Evolutionary conservation across 2,888 invertebrate genomes (phyloP).

Genomic region (Taphrorychus bicolor): DNA sequence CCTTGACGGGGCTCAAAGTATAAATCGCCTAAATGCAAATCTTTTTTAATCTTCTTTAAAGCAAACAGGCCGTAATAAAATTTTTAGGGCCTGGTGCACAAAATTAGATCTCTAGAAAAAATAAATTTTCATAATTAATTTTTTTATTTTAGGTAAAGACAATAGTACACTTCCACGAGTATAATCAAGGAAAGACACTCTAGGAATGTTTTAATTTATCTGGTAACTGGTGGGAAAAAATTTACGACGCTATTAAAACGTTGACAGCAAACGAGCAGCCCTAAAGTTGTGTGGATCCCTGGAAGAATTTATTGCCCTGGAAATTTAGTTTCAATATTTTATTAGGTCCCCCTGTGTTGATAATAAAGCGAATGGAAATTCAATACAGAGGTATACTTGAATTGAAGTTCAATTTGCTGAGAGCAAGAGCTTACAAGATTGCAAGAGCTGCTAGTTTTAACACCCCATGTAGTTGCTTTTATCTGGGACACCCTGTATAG

Average conservation of each 20-base stretch:
- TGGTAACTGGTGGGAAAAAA: constrained; percentile 49
- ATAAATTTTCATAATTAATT: constrained; percentile 47
- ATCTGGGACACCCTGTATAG: too few relatives aligned
- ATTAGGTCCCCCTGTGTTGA: too few relatives aligned
- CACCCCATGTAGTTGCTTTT: too few relatives aligned
- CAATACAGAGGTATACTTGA: too few relatives aligned
- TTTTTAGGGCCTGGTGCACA: constrained; percentile 44
- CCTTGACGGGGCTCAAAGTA: constrained; percentile 47
- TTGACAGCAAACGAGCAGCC: constrained; percentile 49
- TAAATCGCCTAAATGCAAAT: constrained; percentile 53
- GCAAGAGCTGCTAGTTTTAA: too few relatives aligned
- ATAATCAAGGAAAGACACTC: too few relatives aligned
- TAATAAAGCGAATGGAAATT: too few relatives aligned
- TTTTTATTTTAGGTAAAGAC: constrained; percentile 6
- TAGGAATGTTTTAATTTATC: not conserved
- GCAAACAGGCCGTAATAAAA: constrained; percentile 52
- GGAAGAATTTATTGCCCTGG: constrained; percentile 3
- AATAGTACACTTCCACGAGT: too few relatives aligned
- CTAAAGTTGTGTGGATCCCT: constrained; percentile 1
- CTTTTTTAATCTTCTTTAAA: constrained; percentile 54
- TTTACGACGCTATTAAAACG: constrained; percentile 56
- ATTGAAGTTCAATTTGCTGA: too few relatives aligned
- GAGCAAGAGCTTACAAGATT: too few relatives aligned
- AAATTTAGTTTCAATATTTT: not conserved
- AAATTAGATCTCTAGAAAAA: constrained; percentile 45